phyloP scores from a whole-genome alignment of 2,113 vertebrate genomes.

The Reinhardtius hippoglossoides region DNA sequence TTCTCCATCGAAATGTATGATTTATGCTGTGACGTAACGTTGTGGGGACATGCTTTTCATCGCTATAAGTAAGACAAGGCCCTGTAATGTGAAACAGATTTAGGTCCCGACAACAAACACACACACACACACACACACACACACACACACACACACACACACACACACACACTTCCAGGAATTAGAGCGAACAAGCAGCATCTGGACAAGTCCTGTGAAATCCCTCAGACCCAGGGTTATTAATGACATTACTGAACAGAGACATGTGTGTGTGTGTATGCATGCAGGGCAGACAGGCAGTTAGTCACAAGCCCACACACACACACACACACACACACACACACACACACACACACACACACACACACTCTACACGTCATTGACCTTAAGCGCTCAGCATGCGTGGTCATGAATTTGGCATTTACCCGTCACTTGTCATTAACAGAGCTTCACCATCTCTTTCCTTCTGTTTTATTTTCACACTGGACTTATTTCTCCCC shows the following conservation, averaged over 20 bases:
- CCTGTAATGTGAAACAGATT: too few species aligned
- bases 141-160: constrained; percentile 22
- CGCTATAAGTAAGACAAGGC: too few species aligned
- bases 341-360: background rate
- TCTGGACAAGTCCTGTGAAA: constrained; percentile 3
- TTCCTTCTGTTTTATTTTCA: background rate
- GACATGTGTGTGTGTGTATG: background rate
- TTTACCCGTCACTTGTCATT: constrained; percentile 54
- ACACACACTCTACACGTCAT: constrained; percentile 1
- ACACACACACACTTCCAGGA: constrained; percentile 7
- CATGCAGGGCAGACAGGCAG: background rate
- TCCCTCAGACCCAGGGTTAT: constrained; percentile 25
- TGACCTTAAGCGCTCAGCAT: constrained; percentile 51
- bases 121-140: constrained; percentile 13
- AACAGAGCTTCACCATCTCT: background rate
- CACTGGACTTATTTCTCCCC: background rate
- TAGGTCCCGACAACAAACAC: background rate
- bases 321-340: constrained; percentile 14
- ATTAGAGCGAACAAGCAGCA: constrained; percentile 26
- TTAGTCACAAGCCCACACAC: background rate
- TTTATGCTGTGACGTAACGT: too few species aligned
- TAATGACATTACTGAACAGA: constrained; percentile 50
- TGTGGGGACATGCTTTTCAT: too few species aligned
- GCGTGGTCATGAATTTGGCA: constrained; percentile 32
- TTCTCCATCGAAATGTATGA: too few species aligned